Percentiles rank a stretch among this genome's conserved stretches.
phyloP scores from a whole-genome alignment of 2,113 vertebrate genomes.

The Setophaga coronata region DNA sequence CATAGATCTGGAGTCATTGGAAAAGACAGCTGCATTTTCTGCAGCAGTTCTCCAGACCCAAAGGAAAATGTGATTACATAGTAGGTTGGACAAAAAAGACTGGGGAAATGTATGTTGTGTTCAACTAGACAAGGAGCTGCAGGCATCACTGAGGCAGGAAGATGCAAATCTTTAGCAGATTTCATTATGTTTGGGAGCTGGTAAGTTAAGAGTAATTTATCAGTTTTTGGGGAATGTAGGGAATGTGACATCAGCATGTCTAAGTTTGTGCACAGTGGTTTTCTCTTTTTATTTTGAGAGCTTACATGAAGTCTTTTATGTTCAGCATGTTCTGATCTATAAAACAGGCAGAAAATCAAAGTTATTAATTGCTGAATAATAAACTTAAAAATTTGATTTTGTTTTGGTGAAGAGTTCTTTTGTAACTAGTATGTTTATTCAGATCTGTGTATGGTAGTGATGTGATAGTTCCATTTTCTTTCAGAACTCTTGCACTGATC shows the following conservation, averaged over 20 bases:
- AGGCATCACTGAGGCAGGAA: not conserved
- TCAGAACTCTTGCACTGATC: not conserved
- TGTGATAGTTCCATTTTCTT: not conserved
- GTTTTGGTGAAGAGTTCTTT: not conserved
- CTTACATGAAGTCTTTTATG: not conserved
- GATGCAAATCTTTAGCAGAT: constrained; percentile 87
- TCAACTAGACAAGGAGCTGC: not conserved
- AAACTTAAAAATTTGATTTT: not conserved
- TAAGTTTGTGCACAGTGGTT: not conserved
- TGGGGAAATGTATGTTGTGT: not conserved
- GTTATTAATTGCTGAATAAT: not conserved
- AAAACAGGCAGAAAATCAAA: not conserved
- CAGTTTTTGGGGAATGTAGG: not conserved
- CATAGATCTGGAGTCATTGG: not conserved
- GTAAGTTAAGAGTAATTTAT: constrained; percentile 73
- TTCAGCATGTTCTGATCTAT: not conserved
- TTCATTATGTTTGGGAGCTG: constrained; percentile 89
- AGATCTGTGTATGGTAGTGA: not conserved
- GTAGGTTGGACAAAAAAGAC: not conserved
- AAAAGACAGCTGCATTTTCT: not conserved
- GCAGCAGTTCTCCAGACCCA: not conserved
- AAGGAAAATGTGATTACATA: constrained; percentile 30
- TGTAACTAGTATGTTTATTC: not conserved
- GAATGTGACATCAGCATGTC: not conserved
- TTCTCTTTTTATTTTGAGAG: not conserved